Evolutionary conservation across 1,140 invertebrate species (phyloP).

Genomic region (Metaphire vulgaris): DNA sequence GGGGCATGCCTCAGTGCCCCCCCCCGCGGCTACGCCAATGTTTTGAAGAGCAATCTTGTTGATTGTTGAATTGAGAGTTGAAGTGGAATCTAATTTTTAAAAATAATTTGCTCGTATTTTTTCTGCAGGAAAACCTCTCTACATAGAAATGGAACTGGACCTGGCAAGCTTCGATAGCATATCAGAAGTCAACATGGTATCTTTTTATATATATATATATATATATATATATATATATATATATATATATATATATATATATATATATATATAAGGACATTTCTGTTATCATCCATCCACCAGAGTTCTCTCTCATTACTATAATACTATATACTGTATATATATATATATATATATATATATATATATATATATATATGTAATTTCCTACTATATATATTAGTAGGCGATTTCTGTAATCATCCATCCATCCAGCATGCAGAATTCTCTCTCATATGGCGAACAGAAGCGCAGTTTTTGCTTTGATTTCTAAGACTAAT

Average conservation of each 20-base stretch:
- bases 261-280: background rate
- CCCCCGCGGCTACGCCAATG: no score
- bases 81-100: no score
- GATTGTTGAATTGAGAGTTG: no score
- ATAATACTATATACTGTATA: background rate
- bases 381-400: background rate
- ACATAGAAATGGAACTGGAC: slow-evolving; percentile 90
- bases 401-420: background rate
- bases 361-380: background rate
- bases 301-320: no score
- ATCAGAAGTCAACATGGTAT: slow-evolving; percentile 98
- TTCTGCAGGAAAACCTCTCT: slow-evolving; percentile 71
- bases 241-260: background rate
- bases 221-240: background rate
- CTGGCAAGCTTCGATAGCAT: slow-evolving; percentile 98
- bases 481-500: no score
- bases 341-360: background rate
- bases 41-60: no score
- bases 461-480: no score
- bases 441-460: no score
- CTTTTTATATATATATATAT: background rate
- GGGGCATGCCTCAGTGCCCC: no score
- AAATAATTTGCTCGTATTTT: no score
- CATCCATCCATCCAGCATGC: no score
- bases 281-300: no score